Evolutionary conservation across 1,140 invertebrate species (phyloP).

Genomic region (Drosophila trapezifrons): DNA sequence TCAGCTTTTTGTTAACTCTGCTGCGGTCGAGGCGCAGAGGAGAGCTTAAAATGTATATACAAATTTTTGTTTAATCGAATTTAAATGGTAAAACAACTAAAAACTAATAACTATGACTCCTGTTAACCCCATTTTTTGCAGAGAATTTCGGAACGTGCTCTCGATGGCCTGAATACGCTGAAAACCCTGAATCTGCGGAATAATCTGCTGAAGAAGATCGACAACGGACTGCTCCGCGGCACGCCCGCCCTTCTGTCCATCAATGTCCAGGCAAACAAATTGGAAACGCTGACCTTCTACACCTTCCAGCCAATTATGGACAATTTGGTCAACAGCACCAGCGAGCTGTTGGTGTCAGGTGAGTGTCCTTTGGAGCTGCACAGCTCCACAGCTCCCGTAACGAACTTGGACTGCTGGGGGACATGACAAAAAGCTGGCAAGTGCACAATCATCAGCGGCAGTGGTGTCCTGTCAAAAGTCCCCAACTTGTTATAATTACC

Average conservation of each 20-base stretch:
- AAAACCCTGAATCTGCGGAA: slow-evolving; percentile 88
- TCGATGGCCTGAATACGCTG: slow-evolving; percentile 89
- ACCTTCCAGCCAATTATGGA: slow-evolving; percentile 89
- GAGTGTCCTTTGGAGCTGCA: slow-evolving; percentile 84
- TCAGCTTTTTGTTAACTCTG: slow-evolving; percentile 46
- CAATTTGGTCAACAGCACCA: slow-evolving; percentile 89
- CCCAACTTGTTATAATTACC: slow-evolving; percentile 75
- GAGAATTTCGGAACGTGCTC: slow-evolving; percentile 88
- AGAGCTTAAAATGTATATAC: slow-evolving; percentile 9
- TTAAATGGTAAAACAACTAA: neutral
- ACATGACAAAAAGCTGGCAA: slow-evolving; percentile 58
- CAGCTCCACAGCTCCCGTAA: slow-evolving; percentile 6
- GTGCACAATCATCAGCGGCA: slow-evolving; percentile 37
- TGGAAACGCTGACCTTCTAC: slow-evolving; percentile 90
- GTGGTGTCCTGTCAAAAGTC: slow-evolving; percentile 37
- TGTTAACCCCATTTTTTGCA: slow-evolving; percentile 47
- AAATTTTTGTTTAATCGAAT: slow-evolving; percentile 33
- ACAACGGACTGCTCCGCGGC: slow-evolving; percentile 87
- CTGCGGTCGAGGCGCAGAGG: neutral
- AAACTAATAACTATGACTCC: slow-evolving; percentile 11
- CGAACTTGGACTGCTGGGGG: slow-evolving; percentile 39
- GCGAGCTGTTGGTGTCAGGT: slow-evolving; percentile 91
- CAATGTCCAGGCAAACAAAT: slow-evolving; percentile 89
- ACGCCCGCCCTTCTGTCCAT: slow-evolving; percentile 88
- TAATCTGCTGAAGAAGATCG: slow-evolving; percentile 88